phyloP scores from a whole-genome alignment of 2,888 invertebrate genomes.

The Ommatoiulus sabulosus region DNA sequence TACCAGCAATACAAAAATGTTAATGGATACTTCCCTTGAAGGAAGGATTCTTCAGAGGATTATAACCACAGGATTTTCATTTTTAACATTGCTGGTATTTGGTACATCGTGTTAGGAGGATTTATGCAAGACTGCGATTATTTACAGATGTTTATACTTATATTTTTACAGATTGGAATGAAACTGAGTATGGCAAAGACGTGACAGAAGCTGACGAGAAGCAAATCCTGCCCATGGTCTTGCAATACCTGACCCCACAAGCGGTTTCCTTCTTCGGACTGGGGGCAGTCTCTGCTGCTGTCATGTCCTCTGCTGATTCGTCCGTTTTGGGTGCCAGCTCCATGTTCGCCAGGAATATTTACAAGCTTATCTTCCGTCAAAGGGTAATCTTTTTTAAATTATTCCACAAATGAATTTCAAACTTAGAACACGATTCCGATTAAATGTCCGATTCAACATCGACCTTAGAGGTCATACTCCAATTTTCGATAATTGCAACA shows the following conservation, averaged over 20 bases:
- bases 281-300: slow-evolving; percentile 98
- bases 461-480: too few species aligned
- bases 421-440: too few species aligned
- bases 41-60: too few species aligned
- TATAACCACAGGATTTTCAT: too few species aligned
- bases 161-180: slow-evolving; percentile 87
- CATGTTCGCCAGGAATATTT: slow-evolving; percentile 99
- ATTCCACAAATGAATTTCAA: background rate
- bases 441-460: too few species aligned
- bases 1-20: too few species aligned
- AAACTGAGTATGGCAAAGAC: slow-evolving; percentile 79
- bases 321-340: slow-evolving; percentile 97
- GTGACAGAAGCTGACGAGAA: slow-evolving; percentile 76
- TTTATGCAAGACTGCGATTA: background rate
- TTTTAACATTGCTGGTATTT: too few species aligned
- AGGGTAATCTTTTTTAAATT: slow-evolving; percentile 74
- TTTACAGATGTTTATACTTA: background rate
- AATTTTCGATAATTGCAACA: too few species aligned
- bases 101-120: too few species aligned
- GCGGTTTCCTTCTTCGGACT: slow-evolving; percentile 97
- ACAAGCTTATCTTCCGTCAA: slow-evolving; percentile 96
- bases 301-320: slow-evolving; percentile 99
- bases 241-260: slow-evolving; percentile 95
- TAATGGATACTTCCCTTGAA: too few species aligned
- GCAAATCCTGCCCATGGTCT: slow-evolving; percentile 96